phyloP scores from a whole-genome alignment of 2,113 vertebrate species.

The Menura novaehollandiae region DNA sequence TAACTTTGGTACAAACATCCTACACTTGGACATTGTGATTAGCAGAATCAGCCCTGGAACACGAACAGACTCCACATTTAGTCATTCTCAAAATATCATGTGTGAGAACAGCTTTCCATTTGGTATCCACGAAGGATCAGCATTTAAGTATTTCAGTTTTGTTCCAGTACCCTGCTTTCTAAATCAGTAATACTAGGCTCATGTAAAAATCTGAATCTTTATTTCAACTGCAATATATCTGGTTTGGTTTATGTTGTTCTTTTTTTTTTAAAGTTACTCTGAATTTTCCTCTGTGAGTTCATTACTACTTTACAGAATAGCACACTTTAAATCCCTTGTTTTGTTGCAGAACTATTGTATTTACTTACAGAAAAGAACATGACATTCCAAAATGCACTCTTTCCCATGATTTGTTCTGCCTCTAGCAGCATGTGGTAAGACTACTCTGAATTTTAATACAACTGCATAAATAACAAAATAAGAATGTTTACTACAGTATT shows the following conservation, averaged over 20 bases:
- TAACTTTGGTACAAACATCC: conserved; percentile 2
- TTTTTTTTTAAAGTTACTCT: not conserved
- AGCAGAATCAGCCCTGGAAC: conserved; percentile 21
- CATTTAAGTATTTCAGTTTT: not conserved
- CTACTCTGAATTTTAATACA: conserved; percentile 6
- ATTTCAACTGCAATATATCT: conserved; percentile 28
- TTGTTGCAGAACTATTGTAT: conserved; percentile 16
- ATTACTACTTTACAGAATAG: conserved; percentile 22
- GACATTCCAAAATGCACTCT: conserved; percentile 49
- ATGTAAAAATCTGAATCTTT: not conserved
- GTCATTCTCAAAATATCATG: conserved; percentile 31
- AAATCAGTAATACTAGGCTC: not conserved
- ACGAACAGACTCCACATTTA: conserved; percentile 18
- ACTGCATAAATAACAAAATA: not conserved
- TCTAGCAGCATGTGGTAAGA: conserved; percentile 26
- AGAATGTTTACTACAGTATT: not conserved
- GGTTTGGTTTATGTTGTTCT: not conserved
- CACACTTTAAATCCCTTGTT: conserved; percentile 42
- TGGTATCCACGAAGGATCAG: not conserved
- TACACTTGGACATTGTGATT: not conserved
- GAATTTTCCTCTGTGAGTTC: not conserved
- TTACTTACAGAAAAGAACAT: conserved; percentile 62
- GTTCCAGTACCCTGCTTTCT: not conserved
- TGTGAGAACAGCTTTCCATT: conserved; percentile 35
- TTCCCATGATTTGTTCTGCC: conserved; percentile 34